These are phyloP conservation scores for Aegithalos caudatus DNA, from an alignment of 2,113 vertebrate genomes.

Conservation along the genomic window DNA sequence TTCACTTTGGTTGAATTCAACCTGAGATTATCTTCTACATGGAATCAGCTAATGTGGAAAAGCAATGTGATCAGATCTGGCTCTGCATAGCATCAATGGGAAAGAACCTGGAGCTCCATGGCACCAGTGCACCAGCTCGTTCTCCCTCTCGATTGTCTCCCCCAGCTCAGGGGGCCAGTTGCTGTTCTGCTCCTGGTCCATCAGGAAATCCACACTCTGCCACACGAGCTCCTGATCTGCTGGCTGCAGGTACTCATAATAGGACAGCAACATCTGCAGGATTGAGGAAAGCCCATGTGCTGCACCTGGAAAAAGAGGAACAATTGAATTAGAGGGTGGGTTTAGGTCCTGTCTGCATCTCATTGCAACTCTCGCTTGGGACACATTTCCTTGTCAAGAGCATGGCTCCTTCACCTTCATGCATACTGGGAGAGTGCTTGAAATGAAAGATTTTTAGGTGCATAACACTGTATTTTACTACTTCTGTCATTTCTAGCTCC, in stretches of 20 bases:
- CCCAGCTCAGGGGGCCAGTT: constrained; percentile 91
- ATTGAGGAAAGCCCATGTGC: constrained; percentile 89
- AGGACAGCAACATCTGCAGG: constrained; percentile 89
- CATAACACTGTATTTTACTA: background rate
- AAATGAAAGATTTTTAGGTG: background rate
- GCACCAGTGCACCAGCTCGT: constrained; percentile 90
- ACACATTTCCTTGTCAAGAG: background rate
- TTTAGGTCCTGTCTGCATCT: background rate
- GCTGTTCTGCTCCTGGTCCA: constrained; percentile 90
- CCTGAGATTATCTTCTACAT: background rate
- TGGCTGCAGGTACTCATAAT: constrained; percentile 82
- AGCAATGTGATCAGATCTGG: background rate
- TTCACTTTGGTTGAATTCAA: background rate
- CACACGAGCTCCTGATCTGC: constrained; percentile 86
- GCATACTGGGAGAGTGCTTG: background rate
- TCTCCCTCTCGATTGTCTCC: constrained; percentile 84
- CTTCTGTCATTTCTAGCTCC: background rate
- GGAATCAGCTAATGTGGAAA: background rate
- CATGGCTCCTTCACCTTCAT: background rate
- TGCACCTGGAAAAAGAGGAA: constrained; percentile 72
- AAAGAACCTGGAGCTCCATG: constrained; percentile 86
- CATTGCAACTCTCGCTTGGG: background rate
- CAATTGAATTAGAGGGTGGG: background rate
- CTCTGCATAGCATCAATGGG: background rate
- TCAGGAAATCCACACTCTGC: constrained; percentile 90